Evolutionary conservation across 1,140 invertebrate species (phyloP).

Genomic region (Eupristina koningsbergeri): DNA sequence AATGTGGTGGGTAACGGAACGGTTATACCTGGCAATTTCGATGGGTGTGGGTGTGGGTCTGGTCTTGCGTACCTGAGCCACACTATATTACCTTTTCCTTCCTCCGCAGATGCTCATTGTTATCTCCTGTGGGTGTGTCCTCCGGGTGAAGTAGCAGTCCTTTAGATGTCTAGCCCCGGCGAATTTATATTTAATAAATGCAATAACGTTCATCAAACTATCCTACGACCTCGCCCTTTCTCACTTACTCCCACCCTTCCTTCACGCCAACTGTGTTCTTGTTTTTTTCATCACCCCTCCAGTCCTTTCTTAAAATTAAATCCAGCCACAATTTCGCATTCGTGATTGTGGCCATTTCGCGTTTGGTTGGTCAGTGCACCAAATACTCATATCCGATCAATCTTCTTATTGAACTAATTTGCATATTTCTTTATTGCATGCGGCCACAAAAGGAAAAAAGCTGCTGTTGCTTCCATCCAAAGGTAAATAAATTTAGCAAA

Average conservation of each 20-base stretch:
- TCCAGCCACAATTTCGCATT: background rate
- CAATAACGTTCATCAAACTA: conserved; percentile 36
- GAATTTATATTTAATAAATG: conserved; percentile 46
- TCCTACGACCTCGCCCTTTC: background rate
- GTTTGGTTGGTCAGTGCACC: too few species aligned
- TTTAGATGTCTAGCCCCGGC: background rate
- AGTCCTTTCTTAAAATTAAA: conserved; percentile 1
- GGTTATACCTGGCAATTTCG: conserved; percentile 10
- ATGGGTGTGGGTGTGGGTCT: background rate
- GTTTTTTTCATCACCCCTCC: background rate
- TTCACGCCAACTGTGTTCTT: background rate
- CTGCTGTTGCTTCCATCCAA: background rate
- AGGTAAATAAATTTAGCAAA: background rate
- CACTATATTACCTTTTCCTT: conserved; percentile 19
- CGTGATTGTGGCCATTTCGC: too few species aligned
- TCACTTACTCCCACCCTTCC: background rate
- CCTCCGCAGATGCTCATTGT: conserved; percentile 43
- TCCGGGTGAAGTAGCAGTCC: background rate
- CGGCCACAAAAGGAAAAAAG: background rate
- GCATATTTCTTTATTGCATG: too few species aligned
- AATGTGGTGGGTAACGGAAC: background rate
- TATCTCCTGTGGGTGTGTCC: conserved; percentile 51
- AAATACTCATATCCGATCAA: too few species aligned
- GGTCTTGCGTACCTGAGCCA: background rate
- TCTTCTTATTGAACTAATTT: too few species aligned